Base-by-base conservation (phyloP, 2,888 invertebrate genomes). In the Hoplodrina blanda region DNA sequence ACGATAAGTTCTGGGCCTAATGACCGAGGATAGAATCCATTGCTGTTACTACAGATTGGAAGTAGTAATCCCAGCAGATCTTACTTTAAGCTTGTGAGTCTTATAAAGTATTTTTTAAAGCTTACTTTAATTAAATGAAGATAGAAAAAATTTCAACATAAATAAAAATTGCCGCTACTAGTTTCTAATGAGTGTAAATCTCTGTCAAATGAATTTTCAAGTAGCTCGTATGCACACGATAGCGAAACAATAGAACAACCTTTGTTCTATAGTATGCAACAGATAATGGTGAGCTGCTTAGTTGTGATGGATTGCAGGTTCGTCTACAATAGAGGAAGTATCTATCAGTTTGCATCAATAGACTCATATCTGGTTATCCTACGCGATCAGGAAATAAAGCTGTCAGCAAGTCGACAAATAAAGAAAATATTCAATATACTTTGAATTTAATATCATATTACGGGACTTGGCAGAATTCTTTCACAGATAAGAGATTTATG, bases 1-100 rank as follows among this genome's bases (percentile, higher is more conserved):
- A 74, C 75, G 91, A 92, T 92, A 91, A 88, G 82, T 88, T 82
- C 82, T 83, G 80, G 83, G 82, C 77, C 85, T 88, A 90, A 88
- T 88, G 83, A 88, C 84, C 72, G 82, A 72, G 84, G 81, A 86
- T 85, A 77, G 76, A 79, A 69, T 74, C 71, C 78, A 83, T 76
- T 78, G 62, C 65, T 78, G 60, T 46, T 73, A 78, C 76, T 82
- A 78, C 80, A 80, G 84, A 86, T 85, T 83, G 53, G 44, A 66
- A 66, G 20, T 41, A 53, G 41, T 53, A 79, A 74, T 69, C 66
- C 56, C 37, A 20, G 33, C 15, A 78, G 73, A 20, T 19, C 30
- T 53, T 30, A 13, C 7, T 46, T 19, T 41, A 77, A 69, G 44
- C 52, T 41, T 49, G 54, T 50, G 37, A 59, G 25, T 33, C 6